Conservation (phyloP, 2,888 invertebrate species). For the Argyra leucocephala region DNA sequence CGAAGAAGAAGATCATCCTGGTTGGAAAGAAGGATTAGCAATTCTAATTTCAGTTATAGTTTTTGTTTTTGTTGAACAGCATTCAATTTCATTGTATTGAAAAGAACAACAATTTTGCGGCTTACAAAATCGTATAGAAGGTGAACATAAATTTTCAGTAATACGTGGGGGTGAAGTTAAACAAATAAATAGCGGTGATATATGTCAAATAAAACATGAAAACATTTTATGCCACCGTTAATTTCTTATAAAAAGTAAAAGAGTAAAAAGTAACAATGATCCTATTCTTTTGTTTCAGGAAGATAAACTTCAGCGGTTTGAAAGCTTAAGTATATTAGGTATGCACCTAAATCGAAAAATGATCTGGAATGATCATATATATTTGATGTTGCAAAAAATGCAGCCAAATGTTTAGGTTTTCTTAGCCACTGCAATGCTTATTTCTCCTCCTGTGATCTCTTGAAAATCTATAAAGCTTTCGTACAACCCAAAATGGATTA, state of each 20-base stretch:
- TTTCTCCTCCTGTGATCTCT: too few species aligned
- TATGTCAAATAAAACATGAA: constrained; percentile 95
- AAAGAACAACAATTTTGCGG: constrained; percentile 99
- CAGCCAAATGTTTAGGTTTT: too few species aligned
- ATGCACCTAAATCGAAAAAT: too few species aligned
- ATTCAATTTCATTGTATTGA: constrained; percentile 98
- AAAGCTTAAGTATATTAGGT: too few species aligned
- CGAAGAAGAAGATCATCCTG: constrained; percentile 91
- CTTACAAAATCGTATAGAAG: constrained; percentile 93
- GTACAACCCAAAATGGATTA: too few species aligned
- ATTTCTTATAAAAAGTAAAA: constrained; percentile 93
- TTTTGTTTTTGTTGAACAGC: constrained; percentile 98
- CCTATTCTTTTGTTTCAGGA: too few species aligned
- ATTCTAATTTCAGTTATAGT: constrained; percentile 98
- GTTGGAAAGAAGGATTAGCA: constrained; percentile 99
- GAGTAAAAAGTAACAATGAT: constrained; percentile 77
- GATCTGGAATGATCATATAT: too few species aligned
- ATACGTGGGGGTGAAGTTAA: constrained; percentile 85
- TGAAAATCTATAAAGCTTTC: too few species aligned
- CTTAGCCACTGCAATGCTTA: too few species aligned
- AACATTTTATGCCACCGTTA: constrained; percentile 98
- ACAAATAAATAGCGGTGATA: too few species aligned
- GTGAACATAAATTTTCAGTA: constrained; percentile 96
- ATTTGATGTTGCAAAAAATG: too few species aligned
- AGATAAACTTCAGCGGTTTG: too few species aligned